phyloP scores from a whole-genome alignment of 1,140 invertebrate genomes.

The Dinoponera quadriceps region DNA sequence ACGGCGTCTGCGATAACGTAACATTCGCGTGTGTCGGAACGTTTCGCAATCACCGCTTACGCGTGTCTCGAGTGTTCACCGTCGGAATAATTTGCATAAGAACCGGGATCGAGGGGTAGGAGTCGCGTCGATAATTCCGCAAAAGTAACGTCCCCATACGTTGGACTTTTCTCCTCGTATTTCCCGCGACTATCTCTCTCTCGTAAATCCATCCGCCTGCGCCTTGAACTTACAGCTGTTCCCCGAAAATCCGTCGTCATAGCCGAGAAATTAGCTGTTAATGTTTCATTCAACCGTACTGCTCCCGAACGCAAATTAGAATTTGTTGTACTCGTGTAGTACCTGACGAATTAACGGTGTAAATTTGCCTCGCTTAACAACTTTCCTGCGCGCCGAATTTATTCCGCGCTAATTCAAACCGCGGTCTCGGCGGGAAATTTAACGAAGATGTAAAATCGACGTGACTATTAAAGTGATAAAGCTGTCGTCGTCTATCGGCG shows the following conservation, averaged over 20 bases:
- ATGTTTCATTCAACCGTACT: background rate
- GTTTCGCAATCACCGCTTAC: constrained; percentile 7
- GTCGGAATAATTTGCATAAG: background rate
- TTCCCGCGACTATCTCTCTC: too few species aligned
- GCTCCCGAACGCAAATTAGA: background rate
- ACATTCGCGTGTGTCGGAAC: background rate
- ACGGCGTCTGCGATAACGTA: constrained; percentile 15
- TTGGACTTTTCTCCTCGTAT: too few species aligned
- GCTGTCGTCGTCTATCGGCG: background rate
- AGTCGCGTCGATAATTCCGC: background rate
- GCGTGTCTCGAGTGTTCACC: background rate
- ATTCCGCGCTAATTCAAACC: background rate
- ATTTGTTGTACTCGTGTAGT: background rate
- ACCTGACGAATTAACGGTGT: background rate
- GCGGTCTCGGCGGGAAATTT: background rate
- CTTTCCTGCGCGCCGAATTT: constrained; percentile 29
- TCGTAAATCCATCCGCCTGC: too few species aligned
- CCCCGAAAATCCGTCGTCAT: background rate
- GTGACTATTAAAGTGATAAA: constrained; percentile 14
- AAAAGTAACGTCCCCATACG: too few species aligned
- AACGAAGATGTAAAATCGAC: constrained; percentile 6
- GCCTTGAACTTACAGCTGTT: background rate
- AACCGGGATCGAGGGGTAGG: background rate
- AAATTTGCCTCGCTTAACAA: constrained; percentile 27
- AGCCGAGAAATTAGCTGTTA: background rate